phyloP scores from a whole-genome alignment of 2,113 vertebrate species.

The Felis catus region F.catus_Fca126_mat1.0 CM031424.1:35662001-35662500 shows the following conservation, averaged over 20 bases:
- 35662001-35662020: background rate
- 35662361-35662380: background rate
- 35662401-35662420: background rate
- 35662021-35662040: background rate
- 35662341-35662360: background rate
- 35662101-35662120: background rate
- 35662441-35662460: background rate
- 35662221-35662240: rapidly evolving
- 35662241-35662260: background rate
- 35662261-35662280: background rate
- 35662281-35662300: background rate
- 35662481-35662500: background rate
- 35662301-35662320: background rate
- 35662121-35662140: background rate
- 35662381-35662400: background rate
- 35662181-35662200: background rate
- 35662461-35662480: background rate
- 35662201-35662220: background rate
- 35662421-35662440: background rate
- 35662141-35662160: background rate
- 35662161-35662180: background rate
- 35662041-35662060: background rate
- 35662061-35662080: background rate
- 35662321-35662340: background rate
- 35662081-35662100: background rate